Base-by-base conservation (phyloP, 2,888 invertebrate species). In the Carpatolechia fugitivella region DNA sequence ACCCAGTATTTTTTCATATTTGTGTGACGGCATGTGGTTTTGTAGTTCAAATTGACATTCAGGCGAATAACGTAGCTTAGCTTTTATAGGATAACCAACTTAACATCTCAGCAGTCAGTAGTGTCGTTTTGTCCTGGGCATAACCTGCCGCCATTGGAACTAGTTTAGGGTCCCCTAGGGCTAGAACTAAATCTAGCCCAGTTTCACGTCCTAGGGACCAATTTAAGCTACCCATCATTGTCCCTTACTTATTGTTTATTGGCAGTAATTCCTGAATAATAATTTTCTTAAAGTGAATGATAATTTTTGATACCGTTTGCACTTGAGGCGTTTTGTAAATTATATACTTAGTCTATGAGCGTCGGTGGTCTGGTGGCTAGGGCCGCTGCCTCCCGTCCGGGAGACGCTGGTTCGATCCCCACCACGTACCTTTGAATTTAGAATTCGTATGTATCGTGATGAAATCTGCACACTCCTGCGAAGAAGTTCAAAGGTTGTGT, bases 51-150 rank as follows among this genome's bases (percentile, higher is more conserved):
- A n/a, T n/a, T n/a, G n/a, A n/a, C n/a, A n/a, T n/a, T n/a, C n/a
- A n/a, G n/a, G n/a, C n/a, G n/a, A n/a, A n/a, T n/a, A n/a, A 8
- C 16, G 1, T 16, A 8, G 6, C 8, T 16, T 40, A 41, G 20
- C 40, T 41, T 41, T 10, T 18, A 10, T 4, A 18, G 20, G 40
- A 36, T 18, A 16, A 18, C 20, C n/a, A 41, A 18, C 18, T 60
- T 14, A 51, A 53, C 55, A 31, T 65, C 36, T 57, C 47, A 56
- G 56, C 63, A 73, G 74, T 81, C 74, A 61, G 71, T 68, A 63
- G 56, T 67, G 71, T 76, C 81, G 82, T 76, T 83, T 82, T 82
- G 72, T n/a, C n/a, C 74, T 61, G 61, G 57, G 60, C 62, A 60
- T 65, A 70, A 66, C 60, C 62, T 61, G 65, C 65, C 68, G 66